Evolutionary conservation across 2,888 invertebrate genomes (phyloP), one percentile per base, ranked within the genome.

Genomic region (Blastobasis lacticolella): DNA sequence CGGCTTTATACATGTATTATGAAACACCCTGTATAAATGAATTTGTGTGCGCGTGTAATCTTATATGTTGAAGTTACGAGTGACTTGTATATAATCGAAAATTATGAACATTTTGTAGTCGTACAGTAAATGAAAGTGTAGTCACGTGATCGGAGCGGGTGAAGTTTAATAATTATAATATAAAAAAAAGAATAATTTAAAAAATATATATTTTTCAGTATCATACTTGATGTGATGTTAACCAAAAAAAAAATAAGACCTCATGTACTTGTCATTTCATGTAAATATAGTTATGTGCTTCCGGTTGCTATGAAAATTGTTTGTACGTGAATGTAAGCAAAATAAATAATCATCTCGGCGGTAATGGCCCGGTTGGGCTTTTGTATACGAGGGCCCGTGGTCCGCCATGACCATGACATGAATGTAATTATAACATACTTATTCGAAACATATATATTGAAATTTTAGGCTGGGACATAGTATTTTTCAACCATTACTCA

Each of bases 211-310:
- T 82, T 82, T 53, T 53, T 80, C 78, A 77, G 62, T 83, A 82
- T 73, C 70, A 73, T 78, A 79, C 74, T 79, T 77, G 73, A 81
- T 84, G 87, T 87, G 86, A 87, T 87, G 82, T 78, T 73, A 84
- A 85, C 84, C 85, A 84, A 86, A 86, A 85, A 83, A 70, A 75
- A 69, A 75, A 9, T 10, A 68, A 70, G 59, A 79, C 75, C 74
- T 77, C 78, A 57, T 53, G 48, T 53, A 53, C 71, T 74, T 71
- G 69, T 74, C 71, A 75, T 74, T 72, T 71, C 73, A 66, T 78
- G 76, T 78, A 77, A 75, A 78, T 78, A 78, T 65, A 23, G 23
- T 67, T 49, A 9, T 71, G 69, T 65, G 58, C 44, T 51, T 51
- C 51, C 46, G 52, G 37, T 38, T n/a, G 48, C 37, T 46, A 56